Base-by-base conservation (phyloP, 2,888 invertebrate genomes). In the Pterostichus niger region DNA sequence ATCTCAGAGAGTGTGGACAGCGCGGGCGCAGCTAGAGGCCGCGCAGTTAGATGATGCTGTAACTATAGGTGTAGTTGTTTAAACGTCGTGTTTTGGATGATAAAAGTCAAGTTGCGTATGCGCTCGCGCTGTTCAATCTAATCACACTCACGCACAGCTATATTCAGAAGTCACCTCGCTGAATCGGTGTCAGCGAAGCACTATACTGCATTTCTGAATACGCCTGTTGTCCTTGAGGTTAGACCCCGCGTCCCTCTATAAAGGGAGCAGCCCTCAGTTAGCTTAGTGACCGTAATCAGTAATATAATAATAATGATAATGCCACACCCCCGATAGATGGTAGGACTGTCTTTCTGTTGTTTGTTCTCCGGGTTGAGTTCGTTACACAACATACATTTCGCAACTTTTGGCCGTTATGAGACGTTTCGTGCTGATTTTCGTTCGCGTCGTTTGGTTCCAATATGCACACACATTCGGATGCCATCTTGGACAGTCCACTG, bases 161-260 rank as follows among this genome's bases (percentile, higher is more conserved):
- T 83, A 83, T 83, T 83, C 83, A 83, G 83, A 83, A 83, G 40
- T 40, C 40, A 83, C 33, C 40, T 31, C 24, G 35, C 82, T 49
- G 82, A 64, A 68, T 73, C 64, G 68, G 68, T 44, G 68, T 71
- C 68, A 59, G 76, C 77, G 83, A 17, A 77, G 61, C 35, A 77
- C 64, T 83, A 77, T 61, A 73, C 73, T 88, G 89, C 88, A 88
- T 89, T 90, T 90, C 90, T 90, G 90, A 90, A 90, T 90, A 90
- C 89, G 90, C 90, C 90, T 90, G 90, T 90, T 88, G 87, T 89
- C 90, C 90, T 90, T 90, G 90, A 90, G 90, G 90, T 90, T 88
- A 88, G 86, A 86, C 86, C 83, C 84, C 78, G 81, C 78, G 87
- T 87, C 87, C 87, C 86, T 24, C 86, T 86, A 85, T 85, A 86